phyloP scores from a whole-genome alignment of 2,113 vertebrate species.

The Ophiodon elongatus region DNA sequence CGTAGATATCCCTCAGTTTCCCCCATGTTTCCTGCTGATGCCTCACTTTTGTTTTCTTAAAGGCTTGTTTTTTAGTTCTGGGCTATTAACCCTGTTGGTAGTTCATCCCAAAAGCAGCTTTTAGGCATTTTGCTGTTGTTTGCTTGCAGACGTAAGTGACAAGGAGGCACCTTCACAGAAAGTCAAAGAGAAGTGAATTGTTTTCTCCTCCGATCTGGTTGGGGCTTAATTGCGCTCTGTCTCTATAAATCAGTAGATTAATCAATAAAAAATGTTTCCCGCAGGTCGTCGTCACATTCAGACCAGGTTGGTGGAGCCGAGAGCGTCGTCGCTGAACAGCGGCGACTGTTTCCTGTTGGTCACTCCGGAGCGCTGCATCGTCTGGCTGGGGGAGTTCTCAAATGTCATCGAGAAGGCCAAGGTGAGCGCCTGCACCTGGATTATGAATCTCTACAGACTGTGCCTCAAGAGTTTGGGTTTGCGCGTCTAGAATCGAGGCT shows the following conservation, averaged over 20 bases:
- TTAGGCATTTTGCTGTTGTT: not conserved
- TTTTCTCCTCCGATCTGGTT: not conserved
- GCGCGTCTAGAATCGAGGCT: not conserved
- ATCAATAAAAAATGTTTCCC: not conserved
- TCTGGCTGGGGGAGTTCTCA: constrained; percentile 97
- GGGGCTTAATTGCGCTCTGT: not conserved
- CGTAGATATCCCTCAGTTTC: too few species aligned
- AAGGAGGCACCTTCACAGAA: not conserved
- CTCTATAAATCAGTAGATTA: not conserved
- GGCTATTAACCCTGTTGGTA: too few species aligned
- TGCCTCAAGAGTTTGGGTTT: not conserved
- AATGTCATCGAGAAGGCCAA: constrained; percentile 98
- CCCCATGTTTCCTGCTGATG: too few species aligned
- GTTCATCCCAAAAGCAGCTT: not conserved
- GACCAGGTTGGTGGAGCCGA: constrained; percentile 95
- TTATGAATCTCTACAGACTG: not conserved
- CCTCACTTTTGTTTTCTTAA: too few species aligned
- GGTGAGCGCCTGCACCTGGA: constrained; percentile 76
- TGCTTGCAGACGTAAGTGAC: not conserved
- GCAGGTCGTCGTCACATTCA: constrained; percentile 95
- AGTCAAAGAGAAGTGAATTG: not conserved
- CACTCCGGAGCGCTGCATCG: constrained; percentile 90
- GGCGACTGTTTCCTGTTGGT: constrained; percentile 97
- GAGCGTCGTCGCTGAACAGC: constrained; percentile 93
- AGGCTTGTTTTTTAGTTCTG: too few species aligned